Conservation (phyloP, 1,140 invertebrate species). For the Chlorops oryzae region DNA sequence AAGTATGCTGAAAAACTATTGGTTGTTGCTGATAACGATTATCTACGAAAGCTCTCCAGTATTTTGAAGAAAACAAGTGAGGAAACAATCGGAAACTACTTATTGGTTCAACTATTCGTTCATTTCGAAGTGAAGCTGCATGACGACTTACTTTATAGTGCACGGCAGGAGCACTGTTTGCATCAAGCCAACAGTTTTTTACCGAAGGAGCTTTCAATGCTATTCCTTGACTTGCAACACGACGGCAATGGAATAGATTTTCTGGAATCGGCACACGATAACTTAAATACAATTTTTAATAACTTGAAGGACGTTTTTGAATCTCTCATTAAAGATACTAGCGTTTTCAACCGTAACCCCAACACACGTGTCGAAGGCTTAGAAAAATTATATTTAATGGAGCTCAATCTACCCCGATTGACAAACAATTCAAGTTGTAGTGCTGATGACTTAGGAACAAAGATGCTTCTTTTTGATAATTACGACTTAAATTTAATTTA, state of each 20-base stretch:
- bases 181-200: slow-evolving; percentile 26
- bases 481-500: slow-evolving; percentile 30
- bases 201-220: slow-evolving; percentile 20
- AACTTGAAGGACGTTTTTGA: slow-evolving; percentile 32
- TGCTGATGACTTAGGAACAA: no score
- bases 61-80: slow-evolving; percentile 16
- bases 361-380: slow-evolving; percentile 17
- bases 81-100: slow-evolving; percentile 25
- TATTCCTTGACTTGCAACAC: slow-evolving; percentile 22
- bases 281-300: slow-evolving; percentile 20
- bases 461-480: no score
- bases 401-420: slow-evolving; percentile 21
- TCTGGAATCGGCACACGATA: neutral
- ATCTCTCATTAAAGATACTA: slow-evolving; percentile 21
- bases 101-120: slow-evolving; percentile 29
- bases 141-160: slow-evolving; percentile 18
- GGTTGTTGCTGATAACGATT: slow-evolving; percentile 30
- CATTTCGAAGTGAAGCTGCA: slow-evolving; percentile 32
- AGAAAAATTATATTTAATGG: slow-evolving; percentile 33
- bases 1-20: slow-evolving; percentile 15
- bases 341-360: slow-evolving; percentile 25
- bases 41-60: slow-evolving; percentile 18
- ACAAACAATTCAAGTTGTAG: no score
- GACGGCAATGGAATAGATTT: neutral
- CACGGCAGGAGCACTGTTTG: slow-evolving; percentile 26